Conservation (phyloP, 2,113 vertebrate genomes). For the Marmota monax region DNA sequence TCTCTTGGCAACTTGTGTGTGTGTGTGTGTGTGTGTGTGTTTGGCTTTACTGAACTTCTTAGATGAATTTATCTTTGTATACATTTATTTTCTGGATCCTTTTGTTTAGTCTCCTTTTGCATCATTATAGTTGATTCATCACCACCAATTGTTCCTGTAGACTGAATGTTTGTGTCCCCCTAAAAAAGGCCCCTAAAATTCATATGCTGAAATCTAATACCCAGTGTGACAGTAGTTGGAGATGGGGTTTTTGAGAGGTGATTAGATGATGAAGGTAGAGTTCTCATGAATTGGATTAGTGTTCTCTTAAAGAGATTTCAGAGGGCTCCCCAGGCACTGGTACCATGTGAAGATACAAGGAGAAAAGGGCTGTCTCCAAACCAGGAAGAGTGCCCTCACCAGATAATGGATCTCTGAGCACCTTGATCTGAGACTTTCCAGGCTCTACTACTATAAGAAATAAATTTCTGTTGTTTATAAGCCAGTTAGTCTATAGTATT, state of each 20-base stretch:
- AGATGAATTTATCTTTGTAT: conserved; percentile 82
- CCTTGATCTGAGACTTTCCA: background rate
- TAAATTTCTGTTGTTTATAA: background rate
- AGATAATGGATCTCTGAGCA: background rate
- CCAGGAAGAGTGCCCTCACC: background rate
- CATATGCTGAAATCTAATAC: background rate
- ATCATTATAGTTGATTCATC: conserved; percentile 83
- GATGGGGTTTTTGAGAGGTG: background rate
- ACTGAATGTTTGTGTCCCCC: background rate
- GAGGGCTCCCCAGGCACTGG: background rate
- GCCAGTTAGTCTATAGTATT: background rate
- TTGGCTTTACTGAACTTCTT: conserved; percentile 77
- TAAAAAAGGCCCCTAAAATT: background rate
- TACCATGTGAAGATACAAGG: background rate
- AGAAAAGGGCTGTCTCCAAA: background rate
- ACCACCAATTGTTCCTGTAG: conserved; percentile 52
- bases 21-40: too few species aligned
- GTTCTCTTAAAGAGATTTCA: background rate
- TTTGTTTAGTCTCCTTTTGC: conserved; percentile 84
- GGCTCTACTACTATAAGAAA: background rate
- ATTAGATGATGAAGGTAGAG: background rate
- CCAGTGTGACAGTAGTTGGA: background rate
- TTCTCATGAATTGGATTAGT: background rate
- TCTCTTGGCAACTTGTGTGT: conserved; percentile 35
- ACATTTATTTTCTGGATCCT: conserved; percentile 81